phyloP scores from a whole-genome alignment of 2,888 invertebrate species.

The Reticulitermes lucifugus region DNA sequence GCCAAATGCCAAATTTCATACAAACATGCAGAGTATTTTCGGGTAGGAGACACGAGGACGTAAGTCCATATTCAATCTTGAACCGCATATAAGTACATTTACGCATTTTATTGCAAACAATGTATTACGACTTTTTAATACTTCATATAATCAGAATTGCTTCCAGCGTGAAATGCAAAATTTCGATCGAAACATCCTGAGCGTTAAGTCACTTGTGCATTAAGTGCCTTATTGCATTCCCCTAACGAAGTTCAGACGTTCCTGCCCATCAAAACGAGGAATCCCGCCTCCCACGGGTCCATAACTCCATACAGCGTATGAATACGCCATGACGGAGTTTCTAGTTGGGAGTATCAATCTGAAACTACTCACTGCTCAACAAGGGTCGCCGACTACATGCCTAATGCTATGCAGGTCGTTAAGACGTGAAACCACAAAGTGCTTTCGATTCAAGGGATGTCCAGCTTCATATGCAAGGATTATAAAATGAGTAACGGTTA shows the following conservation, averaged over 20 bases:
- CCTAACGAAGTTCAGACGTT: too few species aligned
- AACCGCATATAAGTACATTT: too few species aligned
- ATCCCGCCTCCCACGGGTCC: not conserved
- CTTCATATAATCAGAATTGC: too few species aligned
- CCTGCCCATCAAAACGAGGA: not conserved
- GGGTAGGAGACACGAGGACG: too few species aligned
- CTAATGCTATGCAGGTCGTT: not conserved
- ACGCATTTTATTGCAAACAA: too few species aligned
- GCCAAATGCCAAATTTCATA: too few species aligned
- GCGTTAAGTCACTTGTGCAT: not conserved
- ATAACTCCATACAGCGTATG: constrained; percentile 5
- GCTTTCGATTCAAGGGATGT: not conserved
- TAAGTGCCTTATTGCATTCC: not conserved
- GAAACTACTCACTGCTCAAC: not conserved
- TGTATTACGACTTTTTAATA: too few species aligned
- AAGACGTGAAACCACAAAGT: not conserved
- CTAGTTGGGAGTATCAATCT: not conserved
- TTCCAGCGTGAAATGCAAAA: too few species aligned
- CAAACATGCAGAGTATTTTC: too few species aligned
- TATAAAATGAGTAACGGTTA: too few species aligned
- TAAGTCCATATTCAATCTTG: too few species aligned
- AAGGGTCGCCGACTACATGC: not conserved
- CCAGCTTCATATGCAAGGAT: not conserved
- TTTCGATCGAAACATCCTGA: too few species aligned
- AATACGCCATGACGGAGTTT: not conserved